phyloP scores from a whole-genome alignment of 1,140 invertebrate species.

The Drosophila pandora region DNA sequence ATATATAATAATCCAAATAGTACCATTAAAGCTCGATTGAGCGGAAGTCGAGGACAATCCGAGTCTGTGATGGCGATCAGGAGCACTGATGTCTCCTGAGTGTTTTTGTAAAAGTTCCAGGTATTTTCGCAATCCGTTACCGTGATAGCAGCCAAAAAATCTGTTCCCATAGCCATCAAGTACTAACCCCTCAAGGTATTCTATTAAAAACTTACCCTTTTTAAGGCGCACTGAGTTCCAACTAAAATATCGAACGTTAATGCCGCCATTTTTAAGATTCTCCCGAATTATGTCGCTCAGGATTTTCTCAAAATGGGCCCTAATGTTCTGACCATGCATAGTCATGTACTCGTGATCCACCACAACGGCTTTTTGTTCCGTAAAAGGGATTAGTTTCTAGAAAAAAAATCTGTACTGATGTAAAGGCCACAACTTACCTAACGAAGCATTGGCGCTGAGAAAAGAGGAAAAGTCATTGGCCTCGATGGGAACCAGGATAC shows the following conservation, averaged over 20 bases:
- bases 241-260: slow-evolving; percentile 87
- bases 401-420: too few species aligned
- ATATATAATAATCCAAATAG: background rate
- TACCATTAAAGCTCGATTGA: slow-evolving; percentile 87
- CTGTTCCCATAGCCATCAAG: slow-evolving; percentile 79
- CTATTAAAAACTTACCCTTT: slow-evolving; percentile 85
- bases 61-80: slow-evolving; percentile 88
- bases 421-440: slow-evolving; percentile 85
- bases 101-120: slow-evolving; percentile 87
- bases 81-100: slow-evolving; percentile 86
- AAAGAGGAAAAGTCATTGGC: slow-evolving; percentile 88
- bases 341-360: slow-evolving; percentile 86
- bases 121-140: slow-evolving; percentile 88
- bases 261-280: slow-evolving; percentile 86
- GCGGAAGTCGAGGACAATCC: slow-evolving; percentile 89
- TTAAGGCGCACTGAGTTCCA: slow-evolving; percentile 87
- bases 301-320: slow-evolving; percentile 86
- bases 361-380: slow-evolving; percentile 85
- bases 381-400: background rate
- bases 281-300: slow-evolving; percentile 86
- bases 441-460: slow-evolving; percentile 88
- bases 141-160: slow-evolving; percentile 88
- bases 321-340: slow-evolving; percentile 85
- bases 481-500: slow-evolving; percentile 5
- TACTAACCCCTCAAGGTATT: background rate